A percentile compares a stretch with the other conserved stretches of the same genome.
These are phyloP conservation scores for Clarias gariepinus DNA, from an alignment of 2,113 vertebrate species.

Conservation along the genomic window DNA sequence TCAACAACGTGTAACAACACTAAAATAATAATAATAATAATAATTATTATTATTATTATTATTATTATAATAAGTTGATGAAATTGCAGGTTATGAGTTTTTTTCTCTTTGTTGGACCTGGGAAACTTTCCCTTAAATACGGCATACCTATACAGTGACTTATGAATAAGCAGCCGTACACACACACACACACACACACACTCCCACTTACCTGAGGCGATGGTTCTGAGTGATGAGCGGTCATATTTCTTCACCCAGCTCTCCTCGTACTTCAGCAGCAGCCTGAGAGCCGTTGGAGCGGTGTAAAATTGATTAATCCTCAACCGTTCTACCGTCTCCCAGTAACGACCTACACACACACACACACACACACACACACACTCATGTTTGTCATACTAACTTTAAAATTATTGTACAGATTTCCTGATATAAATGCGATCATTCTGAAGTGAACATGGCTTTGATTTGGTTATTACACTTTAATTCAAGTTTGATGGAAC, in stretches of 20 bases:
- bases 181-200: neutral
- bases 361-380: slow-evolving; percentile 31
- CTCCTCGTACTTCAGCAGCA: slow-evolving; percentile 84
- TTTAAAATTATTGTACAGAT: neutral
- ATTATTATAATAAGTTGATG: no score
- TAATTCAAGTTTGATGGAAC: neutral
- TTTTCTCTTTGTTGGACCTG: no score
- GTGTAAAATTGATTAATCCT: slow-evolving; percentile 89
- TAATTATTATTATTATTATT: no score
- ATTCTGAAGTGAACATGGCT: neutral
- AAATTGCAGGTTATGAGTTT: no score
- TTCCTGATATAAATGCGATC: slow-evolving; percentile 28
- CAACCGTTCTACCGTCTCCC: slow-evolving; percentile 87
- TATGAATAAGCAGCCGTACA: neutral
- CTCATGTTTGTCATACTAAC: neutral
- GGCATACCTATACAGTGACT: no score
- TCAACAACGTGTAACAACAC: no score
- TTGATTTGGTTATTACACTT: neutral
- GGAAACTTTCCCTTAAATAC: no score
- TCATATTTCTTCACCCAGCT: slow-evolving; percentile 89
- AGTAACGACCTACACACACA: slow-evolving; percentile 83
- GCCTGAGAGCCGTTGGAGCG: slow-evolving; percentile 84
- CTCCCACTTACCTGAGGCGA: slow-evolving; percentile 82
- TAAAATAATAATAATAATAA: no score
- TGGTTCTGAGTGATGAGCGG: slow-evolving; percentile 83